These are phyloP conservation scores for Oreotrochilus melanogaster DNA, from an alignment of 2,113 vertebrate genomes.

Conservation along the genomic window DNA sequence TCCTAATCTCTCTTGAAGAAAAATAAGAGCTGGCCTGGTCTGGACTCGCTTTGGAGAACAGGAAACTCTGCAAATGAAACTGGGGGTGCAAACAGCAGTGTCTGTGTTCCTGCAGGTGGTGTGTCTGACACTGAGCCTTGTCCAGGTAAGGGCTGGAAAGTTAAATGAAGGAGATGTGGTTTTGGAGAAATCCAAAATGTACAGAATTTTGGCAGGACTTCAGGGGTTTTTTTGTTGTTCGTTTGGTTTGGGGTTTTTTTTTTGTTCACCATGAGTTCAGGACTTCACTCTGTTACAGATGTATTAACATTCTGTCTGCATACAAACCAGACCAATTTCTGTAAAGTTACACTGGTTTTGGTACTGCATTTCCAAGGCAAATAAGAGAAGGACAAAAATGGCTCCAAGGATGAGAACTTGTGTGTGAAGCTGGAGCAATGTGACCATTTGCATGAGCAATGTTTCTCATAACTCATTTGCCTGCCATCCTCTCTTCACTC, in stretches of 20 bases:
- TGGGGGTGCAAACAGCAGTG: background rate
- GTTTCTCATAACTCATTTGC: slow-evolving; percentile 52
- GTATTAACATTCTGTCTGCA: background rate
- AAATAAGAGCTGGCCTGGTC: background rate
- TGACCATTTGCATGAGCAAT: slow-evolving; percentile 25
- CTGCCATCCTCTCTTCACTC: slow-evolving; percentile 21
- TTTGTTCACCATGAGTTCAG: background rate
- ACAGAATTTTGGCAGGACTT: background rate
- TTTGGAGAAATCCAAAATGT: background rate
- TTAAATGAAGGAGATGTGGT: background rate
- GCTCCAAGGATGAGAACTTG: background rate
- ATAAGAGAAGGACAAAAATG: slow-evolving; percentile 4
- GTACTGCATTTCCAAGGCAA: slow-evolving; percentile 46
- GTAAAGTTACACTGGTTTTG: background rate
- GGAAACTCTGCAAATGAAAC: background rate
- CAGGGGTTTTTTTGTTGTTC: too few relatives aligned
- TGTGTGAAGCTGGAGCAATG: background rate
- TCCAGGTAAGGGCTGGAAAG: background rate
- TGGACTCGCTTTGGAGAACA: background rate
- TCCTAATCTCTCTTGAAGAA: background rate
- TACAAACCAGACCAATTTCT: background rate
- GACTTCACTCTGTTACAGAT: background rate
- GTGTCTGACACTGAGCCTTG: background rate
- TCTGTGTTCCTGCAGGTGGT: background rate
- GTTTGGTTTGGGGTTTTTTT: too few relatives aligned